These are phyloP conservation scores for Nothobranchius furzeri DNA, from an alignment of 2,113 vertebrate genomes.

Conservation along the genomic window DNA sequence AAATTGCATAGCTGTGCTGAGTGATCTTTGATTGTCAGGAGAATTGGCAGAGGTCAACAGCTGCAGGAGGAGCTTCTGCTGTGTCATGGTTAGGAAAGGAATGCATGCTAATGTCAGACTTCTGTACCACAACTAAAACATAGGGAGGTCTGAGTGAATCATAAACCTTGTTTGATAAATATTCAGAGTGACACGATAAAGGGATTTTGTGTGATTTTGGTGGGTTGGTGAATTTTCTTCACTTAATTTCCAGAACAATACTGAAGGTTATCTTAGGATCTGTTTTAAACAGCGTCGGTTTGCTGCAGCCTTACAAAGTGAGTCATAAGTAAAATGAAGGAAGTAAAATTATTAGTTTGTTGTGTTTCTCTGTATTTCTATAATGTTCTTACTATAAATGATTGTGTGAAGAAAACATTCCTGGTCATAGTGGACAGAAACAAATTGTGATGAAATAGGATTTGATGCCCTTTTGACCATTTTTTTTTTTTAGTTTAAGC, in stretches of 20 bases:
- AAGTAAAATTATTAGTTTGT: neutral
- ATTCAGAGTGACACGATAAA: neutral
- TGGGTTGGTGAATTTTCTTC: no score
- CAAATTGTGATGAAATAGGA: neutral
- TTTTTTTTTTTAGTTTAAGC: no score
- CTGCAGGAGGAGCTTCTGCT: constrained; percentile 54
- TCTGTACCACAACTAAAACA: neutral
- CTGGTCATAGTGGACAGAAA: neutral
- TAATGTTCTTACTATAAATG: neutral
- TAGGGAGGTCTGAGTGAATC: no score
- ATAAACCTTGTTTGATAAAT: neutral
- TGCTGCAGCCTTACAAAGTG: neutral
- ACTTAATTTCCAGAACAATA: neutral
- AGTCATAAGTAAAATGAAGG: neutral
- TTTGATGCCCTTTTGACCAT: no score
- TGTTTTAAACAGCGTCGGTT: neutral
- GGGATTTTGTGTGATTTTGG: no score
- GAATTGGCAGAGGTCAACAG: constrained; percentile 65
- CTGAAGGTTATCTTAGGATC: neutral
- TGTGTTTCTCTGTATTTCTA: neutral
- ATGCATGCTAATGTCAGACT: constrained; percentile 29
- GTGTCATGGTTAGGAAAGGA: constrained; percentile 47
- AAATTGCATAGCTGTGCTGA: constrained; percentile 64
- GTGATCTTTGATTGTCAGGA: constrained; percentile 69
- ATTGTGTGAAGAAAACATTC: neutral